These are phyloP conservation scores for Melinopterus prodromus DNA, from an alignment of 2,888 invertebrate genomes.

Conservation along the genomic window DNA sequence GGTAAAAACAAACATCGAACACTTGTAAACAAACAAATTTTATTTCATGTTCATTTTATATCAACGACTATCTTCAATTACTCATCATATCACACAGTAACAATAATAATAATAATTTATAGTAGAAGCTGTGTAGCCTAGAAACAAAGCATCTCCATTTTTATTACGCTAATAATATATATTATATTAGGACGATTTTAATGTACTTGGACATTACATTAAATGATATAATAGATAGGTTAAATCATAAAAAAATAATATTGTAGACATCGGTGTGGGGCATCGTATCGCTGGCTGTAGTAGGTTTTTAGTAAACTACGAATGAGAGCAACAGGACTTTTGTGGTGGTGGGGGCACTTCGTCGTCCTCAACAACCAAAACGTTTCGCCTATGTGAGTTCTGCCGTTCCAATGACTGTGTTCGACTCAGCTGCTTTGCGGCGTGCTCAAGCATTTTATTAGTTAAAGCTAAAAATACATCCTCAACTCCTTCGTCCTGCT, in stretches of 20 bases:
- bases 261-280: neutral
- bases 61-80: neutral
- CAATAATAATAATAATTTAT: slow-evolving; percentile 17
- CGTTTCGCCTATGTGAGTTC: slow-evolving; percentile 55
- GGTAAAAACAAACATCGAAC: neutral
- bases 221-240: slow-evolving; percentile 9
- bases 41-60: neutral
- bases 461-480: slow-evolving; percentile 89
- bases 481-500: slow-evolving; percentile 89
- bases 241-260: slow-evolving; percentile 24
- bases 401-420: slow-evolving; percentile 51
- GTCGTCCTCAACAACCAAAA: slow-evolving; percentile 58
- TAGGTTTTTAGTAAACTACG: slow-evolving; percentile 40
- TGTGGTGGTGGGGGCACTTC: slow-evolving; percentile 49
- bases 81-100: slow-evolving; percentile 22
- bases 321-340: slow-evolving; percentile 52
- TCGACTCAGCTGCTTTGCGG: slow-evolving; percentile 50
- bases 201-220: slow-evolving; percentile 24
- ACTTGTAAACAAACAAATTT: neutral
- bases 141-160: slow-evolving; percentile 12
- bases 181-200: slow-evolving; percentile 5
- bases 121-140: neutral
- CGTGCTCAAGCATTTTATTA: slow-evolving; percentile 72
- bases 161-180: slow-evolving; percentile 14
- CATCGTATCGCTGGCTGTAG: neutral